A percentile compares a stretch with the other conserved stretches of the same genome.
These are phyloP conservation scores for Drosophila azteca DNA, from an alignment of 1,140 invertebrate genomes.

Conservation along the genomic window DNA sequence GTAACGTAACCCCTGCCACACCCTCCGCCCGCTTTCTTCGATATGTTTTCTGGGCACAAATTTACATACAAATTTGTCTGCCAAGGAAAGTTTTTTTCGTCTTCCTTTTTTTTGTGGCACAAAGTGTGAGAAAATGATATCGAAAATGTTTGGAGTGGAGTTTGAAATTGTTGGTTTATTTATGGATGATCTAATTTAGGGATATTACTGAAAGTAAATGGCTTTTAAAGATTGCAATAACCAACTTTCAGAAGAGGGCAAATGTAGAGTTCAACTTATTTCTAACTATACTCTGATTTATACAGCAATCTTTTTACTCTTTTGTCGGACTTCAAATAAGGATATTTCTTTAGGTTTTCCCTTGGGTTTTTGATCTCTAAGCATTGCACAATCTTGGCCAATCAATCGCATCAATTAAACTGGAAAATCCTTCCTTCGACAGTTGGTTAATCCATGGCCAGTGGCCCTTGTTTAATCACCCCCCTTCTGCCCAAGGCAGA, in stretches of 20 bases:
- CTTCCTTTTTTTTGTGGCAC: background rate
- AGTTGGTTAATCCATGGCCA: slow-evolving; percentile 1
- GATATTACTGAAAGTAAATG: background rate
- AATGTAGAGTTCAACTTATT: no score
- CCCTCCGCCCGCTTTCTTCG: no score
- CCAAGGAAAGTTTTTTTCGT: slow-evolving; percentile 24
- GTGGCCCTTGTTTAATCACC: slow-evolving; percentile 6
- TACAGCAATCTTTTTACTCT: no score
- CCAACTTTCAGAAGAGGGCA: no score
- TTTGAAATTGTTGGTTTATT: background rate
- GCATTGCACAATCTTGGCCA: background rate
- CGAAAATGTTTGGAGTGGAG: slow-evolving; percentile 3
- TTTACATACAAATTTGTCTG: slow-evolving; percentile 82
- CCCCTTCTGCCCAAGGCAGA: background rate
- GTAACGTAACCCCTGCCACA: slow-evolving; percentile 16
- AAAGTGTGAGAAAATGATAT: slow-evolving; percentile 51
- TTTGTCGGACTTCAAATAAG: no score
- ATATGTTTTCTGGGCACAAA: slow-evolving; percentile 44
- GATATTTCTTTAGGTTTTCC: background rate
- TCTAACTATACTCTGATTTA: no score
- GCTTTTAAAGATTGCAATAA: no score
- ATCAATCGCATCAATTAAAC: slow-evolving; percentile 9
- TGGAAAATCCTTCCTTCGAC: background rate
- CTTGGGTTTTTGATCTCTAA: background rate
- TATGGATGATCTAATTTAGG: background rate